These are phyloP conservation scores for Sylvietta virens DNA, from an alignment of 2,113 vertebrate genomes.

Conservation along the genomic window DNA sequence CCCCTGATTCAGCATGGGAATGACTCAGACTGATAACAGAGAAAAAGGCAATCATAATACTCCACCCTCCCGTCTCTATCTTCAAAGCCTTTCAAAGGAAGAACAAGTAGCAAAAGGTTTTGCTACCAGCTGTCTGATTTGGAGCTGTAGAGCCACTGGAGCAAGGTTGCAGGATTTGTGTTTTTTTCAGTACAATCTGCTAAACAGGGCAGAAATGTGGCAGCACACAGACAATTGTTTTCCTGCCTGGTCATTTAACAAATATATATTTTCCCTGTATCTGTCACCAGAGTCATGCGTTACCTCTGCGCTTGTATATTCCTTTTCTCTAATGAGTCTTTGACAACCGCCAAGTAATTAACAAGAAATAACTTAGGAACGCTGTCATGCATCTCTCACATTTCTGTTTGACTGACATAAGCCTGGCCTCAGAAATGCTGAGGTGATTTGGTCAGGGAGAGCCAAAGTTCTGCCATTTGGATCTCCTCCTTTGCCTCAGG, in stretches of 20 bases:
- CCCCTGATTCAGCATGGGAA: neutral
- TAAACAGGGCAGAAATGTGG: neutral
- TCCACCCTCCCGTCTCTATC: neutral
- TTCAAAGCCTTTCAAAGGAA: neutral
- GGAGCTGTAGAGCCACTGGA: neutral
- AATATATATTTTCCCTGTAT: neutral
- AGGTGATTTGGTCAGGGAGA: neutral
- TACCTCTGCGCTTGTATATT: neutral
- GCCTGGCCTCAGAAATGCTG: neutral
- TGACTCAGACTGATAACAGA: neutral
- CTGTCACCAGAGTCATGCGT: neutral
- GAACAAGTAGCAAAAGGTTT: neutral
- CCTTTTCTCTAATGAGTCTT: neutral
- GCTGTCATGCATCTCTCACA: rapidly evolving
- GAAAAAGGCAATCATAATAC: neutral
- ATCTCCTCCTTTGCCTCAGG: neutral
- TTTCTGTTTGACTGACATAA: neutral
- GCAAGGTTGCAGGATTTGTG: neutral
- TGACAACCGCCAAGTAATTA: neutral
- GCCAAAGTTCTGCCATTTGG: neutral
- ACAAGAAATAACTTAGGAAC: neutral
- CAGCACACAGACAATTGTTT: neutral
- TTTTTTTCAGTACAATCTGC: neutral
- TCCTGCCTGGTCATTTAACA: neutral
- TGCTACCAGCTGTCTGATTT: neutral